Evolutionary conservation across 2,797 vertebrate genomes (phyloP), one percentile per base, ranked within the genome.

Genomic region (Gymnoscopelus braueri): DNA sequence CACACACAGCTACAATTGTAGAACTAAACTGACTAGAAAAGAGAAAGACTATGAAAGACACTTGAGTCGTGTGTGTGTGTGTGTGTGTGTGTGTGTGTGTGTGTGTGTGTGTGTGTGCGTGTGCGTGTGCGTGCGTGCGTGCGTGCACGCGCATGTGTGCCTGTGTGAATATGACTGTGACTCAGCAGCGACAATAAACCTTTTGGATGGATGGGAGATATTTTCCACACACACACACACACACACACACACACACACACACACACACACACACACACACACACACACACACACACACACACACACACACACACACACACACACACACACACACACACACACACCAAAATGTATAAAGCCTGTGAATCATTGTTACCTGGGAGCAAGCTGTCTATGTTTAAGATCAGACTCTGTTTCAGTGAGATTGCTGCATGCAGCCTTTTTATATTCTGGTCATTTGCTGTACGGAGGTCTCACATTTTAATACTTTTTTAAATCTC

Each of bases 351-450:
- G 77, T 77, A 84, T 79, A 78, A 69, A 60, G 85, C 64, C 79
- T 69, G 64, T 93, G 88, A 93, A 77, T 92, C 88, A 89, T 84
- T 75, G 39, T 65, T 85, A 88, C 84, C 86, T 90, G 77, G 82
- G 83, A 89, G 81, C 77, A 84, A 69, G 79, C 73, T 71, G 75
- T 77, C 79, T 77, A 48, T 66, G 2, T 88, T 84, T 82, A 74
- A 83, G 86, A 74, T 81, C 77, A 58, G 55, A 47, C 19, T 67
- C 35, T 4, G 26, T 29, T 19, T 29, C 26, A 29, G 19, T 29
- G 26, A 29, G 26, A 29, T 4, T 29, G 26, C 26, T 29, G 26
- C 26, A 29, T 29, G 26, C 26, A 29, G 26, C 26, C 3, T 4
- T 29, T 29, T 29, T 35, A 35, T 6, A 35, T 35, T 35, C 32